Evolutionary conservation across 2,797 vertebrate species (phyloP).

Genomic region (Phalanger gymnotis): DNA sequence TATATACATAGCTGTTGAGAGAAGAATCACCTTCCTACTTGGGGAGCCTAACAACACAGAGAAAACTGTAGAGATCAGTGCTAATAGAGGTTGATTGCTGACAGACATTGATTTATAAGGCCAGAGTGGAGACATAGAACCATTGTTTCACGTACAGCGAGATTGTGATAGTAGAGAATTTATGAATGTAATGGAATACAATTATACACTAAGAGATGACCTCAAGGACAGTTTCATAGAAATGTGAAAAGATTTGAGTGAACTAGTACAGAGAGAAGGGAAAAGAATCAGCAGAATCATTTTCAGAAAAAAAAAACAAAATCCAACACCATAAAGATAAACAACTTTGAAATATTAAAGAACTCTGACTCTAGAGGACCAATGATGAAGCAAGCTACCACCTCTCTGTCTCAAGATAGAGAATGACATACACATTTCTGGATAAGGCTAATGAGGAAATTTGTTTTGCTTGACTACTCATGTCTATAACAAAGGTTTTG

Average conservation of each 20-base stretch:
- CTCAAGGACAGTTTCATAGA: background rate
- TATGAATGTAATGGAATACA: background rate
- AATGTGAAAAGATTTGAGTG: background rate
- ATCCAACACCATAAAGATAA: background rate
- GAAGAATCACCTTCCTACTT: constrained; percentile 97
- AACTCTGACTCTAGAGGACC: background rate
- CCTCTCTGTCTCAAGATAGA: background rate
- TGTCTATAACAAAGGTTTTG: background rate
- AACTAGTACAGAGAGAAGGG: background rate
- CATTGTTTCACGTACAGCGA: constrained; percentile 99
- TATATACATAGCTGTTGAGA: constrained; percentile 97
- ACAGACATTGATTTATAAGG: constrained; percentile 99
- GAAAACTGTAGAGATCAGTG: constrained; percentile 98
- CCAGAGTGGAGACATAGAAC: constrained; percentile 98
- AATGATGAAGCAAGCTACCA: background rate
- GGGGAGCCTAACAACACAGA: constrained; percentile 99
- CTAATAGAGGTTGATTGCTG: constrained; percentile 97
- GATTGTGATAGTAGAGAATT: constrained; percentile 96
- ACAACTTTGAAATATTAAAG: background rate
- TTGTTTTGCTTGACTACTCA: background rate
- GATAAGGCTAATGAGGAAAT: background rate
- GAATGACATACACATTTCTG: background rate
- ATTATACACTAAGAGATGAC: background rate
- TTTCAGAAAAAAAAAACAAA: background rate
- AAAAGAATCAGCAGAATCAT: background rate